Base-by-base conservation (phyloP, 1,140 invertebrate genomes). In the Drosophila kanapiae region DNA sequence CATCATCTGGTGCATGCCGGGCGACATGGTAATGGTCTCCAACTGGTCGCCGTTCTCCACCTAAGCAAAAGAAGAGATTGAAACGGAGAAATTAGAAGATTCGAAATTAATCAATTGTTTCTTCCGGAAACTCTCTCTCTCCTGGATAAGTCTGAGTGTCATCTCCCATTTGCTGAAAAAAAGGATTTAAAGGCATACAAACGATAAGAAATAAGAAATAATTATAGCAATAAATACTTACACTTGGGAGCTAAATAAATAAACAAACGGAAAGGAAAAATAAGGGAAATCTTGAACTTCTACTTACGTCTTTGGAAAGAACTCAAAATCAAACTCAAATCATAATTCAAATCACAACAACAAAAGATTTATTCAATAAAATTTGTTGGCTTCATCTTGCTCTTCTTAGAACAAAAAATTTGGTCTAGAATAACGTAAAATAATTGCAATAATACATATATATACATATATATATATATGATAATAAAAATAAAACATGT, bases 1-100 rank as follows among this genome's bases (percentile, higher is more conserved):
- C 93, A 96, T 96, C 94, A 97, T 96, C 75, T 96, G 96, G 83
- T 96, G 96, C 91, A 96, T 96, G 67, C 94, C 96, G 62, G 94
- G 96, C 78, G 95, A 95, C 93, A 95, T 95, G 64, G 94, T 96
- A 77, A 94, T 95, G 74, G 94, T 96, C 93, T 95, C 96, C 93
- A 94, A 94, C 78, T 93, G 94, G 82, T 96, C 95, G 31, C 94
- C 95, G 82, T 94, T 95, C 64, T 96, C 96, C 76, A 96, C 94
- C 95, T 95, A 18, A 47, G 60, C 2, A 10, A 27, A 35, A 37
- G 3, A n/a, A 33, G 4, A 23, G 7, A 45, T 23, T 23, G 23
- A 33, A 13, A 11, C n/a, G 43, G 3, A 37, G 2, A 1, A 9
- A 27, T 38, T 27, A 38, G 9, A 18, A 9, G 0, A 11, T n/a